These are phyloP conservation scores for Ostrea edulis DNA, from an alignment of 1,140 invertebrate species.

Conservation along the genomic window DNA sequence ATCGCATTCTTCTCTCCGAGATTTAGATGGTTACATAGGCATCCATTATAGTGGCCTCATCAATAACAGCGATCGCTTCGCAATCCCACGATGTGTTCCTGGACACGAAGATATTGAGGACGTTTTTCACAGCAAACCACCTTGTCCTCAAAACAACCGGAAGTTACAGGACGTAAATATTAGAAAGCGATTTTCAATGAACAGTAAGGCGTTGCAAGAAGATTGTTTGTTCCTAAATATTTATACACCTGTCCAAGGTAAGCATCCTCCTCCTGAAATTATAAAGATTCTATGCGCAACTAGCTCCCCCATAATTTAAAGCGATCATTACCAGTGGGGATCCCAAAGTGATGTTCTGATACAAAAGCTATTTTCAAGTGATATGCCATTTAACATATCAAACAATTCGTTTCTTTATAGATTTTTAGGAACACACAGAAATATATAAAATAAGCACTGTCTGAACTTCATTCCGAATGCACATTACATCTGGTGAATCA, in stretches of 20 bases:
- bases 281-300: no score
- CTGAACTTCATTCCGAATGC: no score
- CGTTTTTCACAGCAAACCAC: not conserved
- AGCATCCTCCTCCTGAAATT: not conserved
- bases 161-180: not conserved
- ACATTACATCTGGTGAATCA: no score
- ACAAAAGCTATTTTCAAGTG: no score
- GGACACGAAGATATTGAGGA: not conserved
- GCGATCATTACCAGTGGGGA: no score
- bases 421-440: no score
- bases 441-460: no score
- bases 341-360: no score
- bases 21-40: conserved; percentile 6
- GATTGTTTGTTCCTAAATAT: conserved; percentile 8
- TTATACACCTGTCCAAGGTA: conserved; percentile 7
- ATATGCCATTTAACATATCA: no score
- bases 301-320: no score
- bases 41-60: not conserved
- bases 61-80: not conserved
- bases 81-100: not conserved
- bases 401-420: no score
- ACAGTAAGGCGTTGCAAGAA: not conserved
- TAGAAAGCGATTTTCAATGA: conserved; percentile 4
- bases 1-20: not conserved
- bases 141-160: not conserved